Evolutionary conservation across 1,140 invertebrate species (phyloP), one percentile per base, ranked within the genome.

Genomic region (Capitella teleta): DNA sequence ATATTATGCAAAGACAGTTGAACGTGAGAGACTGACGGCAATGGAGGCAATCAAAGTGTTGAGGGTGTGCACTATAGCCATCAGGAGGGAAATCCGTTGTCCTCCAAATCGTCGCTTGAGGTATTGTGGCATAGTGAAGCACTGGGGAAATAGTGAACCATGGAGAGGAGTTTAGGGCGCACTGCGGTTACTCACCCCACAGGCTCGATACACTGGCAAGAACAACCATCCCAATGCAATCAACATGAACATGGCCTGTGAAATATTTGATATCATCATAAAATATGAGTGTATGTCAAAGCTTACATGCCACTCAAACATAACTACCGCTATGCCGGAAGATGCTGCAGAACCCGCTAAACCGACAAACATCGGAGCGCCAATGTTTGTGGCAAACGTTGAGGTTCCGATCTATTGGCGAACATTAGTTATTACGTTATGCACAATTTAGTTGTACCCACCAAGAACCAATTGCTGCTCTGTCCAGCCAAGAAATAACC

Each of bases 401-500:
- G 74, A 77, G 8, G 77, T 75, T 34, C 77, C 77, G 8, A 78
- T 73, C 76, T 76, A 48, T 6, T 14, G 6, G 10, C 8, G 18
- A 41, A 41, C 12, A 14, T 10, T 14, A 6, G 19, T 41, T 32
- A n/a, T n/a, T n/a, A 32, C 30, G n/a, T 32, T 32, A 32, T 8
- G 8, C 8, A 32, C 30, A 32, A 10, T 32, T 32, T 10, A n/a
- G 30, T 32, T 32, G 8, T 32, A 32, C 30, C n/a, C 30, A 32
- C 30, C 30, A n/a, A n/a, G 30, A 32, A 10, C 70, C 73, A 74
- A 18, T 58, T 57, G 66, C 72, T 74, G 25, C 55, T 58, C 67
- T 77, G 74, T 49, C 72, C 75, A 4, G 78, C 78, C 44, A 79
- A 58, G 57, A 79, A 79, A 55, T 79, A 79, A 3, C 78, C 63